Evolutionary conservation across 2,888 invertebrate genomes (phyloP), one percentile per base, ranked within the genome.

Genomic region (Coenonympha glycerion): DNA sequence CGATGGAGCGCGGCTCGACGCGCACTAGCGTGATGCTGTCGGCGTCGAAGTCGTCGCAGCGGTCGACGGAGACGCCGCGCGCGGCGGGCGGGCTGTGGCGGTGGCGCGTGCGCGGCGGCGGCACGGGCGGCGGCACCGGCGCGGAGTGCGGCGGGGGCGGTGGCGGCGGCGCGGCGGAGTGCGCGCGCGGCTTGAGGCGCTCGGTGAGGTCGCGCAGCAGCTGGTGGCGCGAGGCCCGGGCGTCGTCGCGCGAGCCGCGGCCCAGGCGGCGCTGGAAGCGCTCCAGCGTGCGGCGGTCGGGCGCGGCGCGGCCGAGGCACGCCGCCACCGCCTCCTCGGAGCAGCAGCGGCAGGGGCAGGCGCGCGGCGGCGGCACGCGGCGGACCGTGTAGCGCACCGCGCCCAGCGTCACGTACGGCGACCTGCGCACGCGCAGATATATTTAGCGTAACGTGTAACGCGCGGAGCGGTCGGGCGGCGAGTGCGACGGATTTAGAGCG

Each of bases 121-220:
- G 89, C 59, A 88, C 79, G 39, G 89, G 90, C 16, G 89, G 90
- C 58, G 78, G 71, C 49, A 88, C 88, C n/a, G 89, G 88, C n/a
- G 89, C 73, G 60, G 88, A 71, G 76, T 85, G 83, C 53, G 72
- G 88, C 56, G 71, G 87, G 60, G 66, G 84, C 13, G 78, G 79
- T 30, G 66, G 66, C 19, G 71, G 66, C 46, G 70, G 76, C 31
- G 65, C 59, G 18, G 69, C 68, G 57, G 69, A 49, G 60, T 69
- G 65, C 41, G 77, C 64, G 65, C 89, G 87, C 59, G 91, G 91
- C 76, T 92, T 92, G 56, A 95, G 88, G 59, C 93, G 90, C 77
- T 95, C 94, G 48, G 94, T 94, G 68, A 95, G 88, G 75, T 94
- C 94, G 77, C 93, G 93, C 58, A 94, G 91, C 76, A 92, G 92